phyloP scores from a whole-genome alignment of 2,888 invertebrate genomes.

The Lissocephala sabroskyi region DNA sequence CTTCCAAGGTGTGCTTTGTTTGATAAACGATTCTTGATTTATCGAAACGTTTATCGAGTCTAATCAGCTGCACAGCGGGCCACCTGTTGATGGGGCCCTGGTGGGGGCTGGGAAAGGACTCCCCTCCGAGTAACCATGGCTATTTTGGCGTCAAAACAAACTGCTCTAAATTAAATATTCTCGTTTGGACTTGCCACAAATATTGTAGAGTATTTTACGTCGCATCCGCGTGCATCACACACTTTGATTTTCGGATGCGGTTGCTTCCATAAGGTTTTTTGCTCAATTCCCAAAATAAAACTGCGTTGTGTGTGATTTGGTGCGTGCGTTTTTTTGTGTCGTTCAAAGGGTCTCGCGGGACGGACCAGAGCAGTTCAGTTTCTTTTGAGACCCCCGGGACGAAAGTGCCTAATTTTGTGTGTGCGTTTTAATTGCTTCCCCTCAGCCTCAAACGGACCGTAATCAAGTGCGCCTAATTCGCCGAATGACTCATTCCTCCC shows the following conservation, averaged over 20 bases:
- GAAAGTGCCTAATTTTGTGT: slow-evolving; percentile 10
- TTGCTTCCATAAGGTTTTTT: slow-evolving; percentile 40
- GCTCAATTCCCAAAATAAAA: slow-evolving; percentile 70
- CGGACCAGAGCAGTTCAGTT: no score
- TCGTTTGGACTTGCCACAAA: neutral
- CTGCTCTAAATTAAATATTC: slow-evolving; percentile 1
- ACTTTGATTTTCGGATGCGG: neutral
- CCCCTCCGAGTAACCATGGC: slow-evolving; percentile 46
- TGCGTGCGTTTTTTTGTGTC: neutral
- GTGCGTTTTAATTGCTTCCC: slow-evolving; percentile 4
- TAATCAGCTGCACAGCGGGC: no score
- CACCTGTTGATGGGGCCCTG: slow-evolving; percentile 39
- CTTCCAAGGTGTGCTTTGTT: no score
- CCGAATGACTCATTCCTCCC: slow-evolving; percentile 13
- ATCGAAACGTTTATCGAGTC: no score
- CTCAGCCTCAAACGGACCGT: slow-evolving; percentile 22
- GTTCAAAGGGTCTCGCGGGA: no score
- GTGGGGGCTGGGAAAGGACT: neutral
- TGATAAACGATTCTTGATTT: no score
- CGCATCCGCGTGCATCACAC: no score
- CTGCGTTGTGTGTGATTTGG: slow-evolving; percentile 17
- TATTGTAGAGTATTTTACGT: slow-evolving; percentile 1
- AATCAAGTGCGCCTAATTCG: slow-evolving; percentile 19
- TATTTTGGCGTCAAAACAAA: slow-evolving; percentile 43
- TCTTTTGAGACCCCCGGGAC: slow-evolving; percentile 10